Base-by-base conservation (phyloP, 1,140 invertebrate species). In the Hyles vespertilio region DNA sequence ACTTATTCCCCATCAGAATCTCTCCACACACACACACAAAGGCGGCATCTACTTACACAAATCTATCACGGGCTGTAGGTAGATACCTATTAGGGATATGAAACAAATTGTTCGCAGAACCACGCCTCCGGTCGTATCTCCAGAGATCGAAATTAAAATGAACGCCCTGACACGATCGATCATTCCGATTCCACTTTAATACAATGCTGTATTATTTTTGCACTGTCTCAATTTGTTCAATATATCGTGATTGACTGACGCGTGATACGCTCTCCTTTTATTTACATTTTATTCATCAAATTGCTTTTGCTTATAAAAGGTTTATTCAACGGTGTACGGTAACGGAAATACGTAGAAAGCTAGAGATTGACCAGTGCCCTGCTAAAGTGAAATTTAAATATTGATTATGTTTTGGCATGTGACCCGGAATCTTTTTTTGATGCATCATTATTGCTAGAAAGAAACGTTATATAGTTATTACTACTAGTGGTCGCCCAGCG, bases 81-180 rank as follows among this genome's bases (percentile, higher is more conserved):
- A 79, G 72, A 73, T 70, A 72, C 73, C 68, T 75, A 70, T 63
- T 59, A 87, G 82, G 81, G 81, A 85, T 79, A 78, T 71, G 77
- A 83, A 88, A 87, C 84, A 87, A 88, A 88, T 88, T 72, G 84
- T 83, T 79, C 78, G 61, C 62, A 68, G 65, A 70, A 78, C 81
- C 84, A 85, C 82, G 84, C 83, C 85, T 80, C 72, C 82, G 72
- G 69, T 70, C 70, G 74, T 82, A 80, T 83, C 76, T 82, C 70
- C 70, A 59, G 70, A 77, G 76, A 85, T 88, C 84, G 78, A 87
- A 87, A 88, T 88, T 88, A 88, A 88, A 87, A 88, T 74, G 81
- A 79, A 87, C 85, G 81, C 84, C 78, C 82, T 76, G 70, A 67
- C 79, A 67, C 83, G 78, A 88, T 88, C 85, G 85, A 88, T 88